Evolutionary conservation across 2,797 vertebrate genomes (phyloP).

Genomic region (Epinephelus malabaricus): DNA sequence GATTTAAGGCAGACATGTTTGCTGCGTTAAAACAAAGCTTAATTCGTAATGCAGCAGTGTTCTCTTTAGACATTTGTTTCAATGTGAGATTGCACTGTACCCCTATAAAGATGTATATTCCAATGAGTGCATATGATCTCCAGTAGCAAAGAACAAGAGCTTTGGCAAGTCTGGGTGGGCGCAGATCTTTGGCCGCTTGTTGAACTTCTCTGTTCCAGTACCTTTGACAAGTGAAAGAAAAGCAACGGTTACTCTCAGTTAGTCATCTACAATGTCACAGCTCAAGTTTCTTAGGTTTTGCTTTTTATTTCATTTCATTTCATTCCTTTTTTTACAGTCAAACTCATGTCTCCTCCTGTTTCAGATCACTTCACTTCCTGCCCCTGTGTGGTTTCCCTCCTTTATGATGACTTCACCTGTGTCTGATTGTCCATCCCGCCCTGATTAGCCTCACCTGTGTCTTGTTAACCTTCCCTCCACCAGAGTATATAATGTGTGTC

Average conservation of each 20-base stretch:
- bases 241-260: background rate
- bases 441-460: too few relatives aligned
- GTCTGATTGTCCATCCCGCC: too few relatives aligned
- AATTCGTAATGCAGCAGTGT: background rate
- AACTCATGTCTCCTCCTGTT: too few relatives aligned
- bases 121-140: constrained; percentile 91
- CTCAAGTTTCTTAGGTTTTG: too few relatives aligned
- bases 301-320: too few relatives aligned
- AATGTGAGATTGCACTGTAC: constrained; percentile 73
- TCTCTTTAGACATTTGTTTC: constrained; percentile 2
- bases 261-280: background rate
- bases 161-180: constrained; percentile 89
- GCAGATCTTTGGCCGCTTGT: constrained; percentile 88
- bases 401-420: too few relatives aligned
- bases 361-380: too few relatives aligned
- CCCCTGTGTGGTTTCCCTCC: too few relatives aligned
- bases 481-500: too few relatives aligned
- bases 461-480: too few relatives aligned
- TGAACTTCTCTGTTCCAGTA: constrained; percentile 93
- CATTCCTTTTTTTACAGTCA: too few relatives aligned
- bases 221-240: constrained; percentile 73
- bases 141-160: constrained; percentile 94
- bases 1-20: constrained; percentile 13
- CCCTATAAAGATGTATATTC: constrained; percentile 92
- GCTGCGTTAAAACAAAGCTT: background rate